Evolutionary conservation across 2,888 invertebrate species (phyloP).

Genomic region (Girardia tigrina): DNA sequence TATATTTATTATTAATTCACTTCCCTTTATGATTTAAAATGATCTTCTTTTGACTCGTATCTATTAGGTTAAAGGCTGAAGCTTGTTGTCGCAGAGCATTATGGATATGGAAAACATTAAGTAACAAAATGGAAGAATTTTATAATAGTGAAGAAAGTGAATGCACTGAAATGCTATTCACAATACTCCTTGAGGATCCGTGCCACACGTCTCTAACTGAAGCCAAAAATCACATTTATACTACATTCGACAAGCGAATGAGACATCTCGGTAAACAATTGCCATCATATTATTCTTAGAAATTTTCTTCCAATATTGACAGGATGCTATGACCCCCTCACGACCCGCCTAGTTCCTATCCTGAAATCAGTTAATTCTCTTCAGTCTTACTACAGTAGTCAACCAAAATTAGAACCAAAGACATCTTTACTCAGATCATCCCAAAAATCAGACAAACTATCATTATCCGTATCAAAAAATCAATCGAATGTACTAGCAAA

Average conservation of each 20-base stretch:
- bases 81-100: constrained; percentile 1
- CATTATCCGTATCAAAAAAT: not conserved
- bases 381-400: not conserved
- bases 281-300: too few relatives aligned
- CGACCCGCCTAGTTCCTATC: not conserved
- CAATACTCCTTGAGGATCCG: not conserved
- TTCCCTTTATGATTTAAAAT: too few relatives aligned
- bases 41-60: not conserved
- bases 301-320: not conserved
- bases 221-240: not conserved
- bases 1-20: too few relatives aligned
- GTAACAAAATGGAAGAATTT: not conserved
- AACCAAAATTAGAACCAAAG: not conserved
- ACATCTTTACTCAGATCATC: not conserved
- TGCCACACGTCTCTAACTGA: not conserved
- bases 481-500: not conserved
- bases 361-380: not conserved
- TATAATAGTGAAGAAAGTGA: not conserved
- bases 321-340: not conserved
- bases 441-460: not conserved
- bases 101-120: not conserved
- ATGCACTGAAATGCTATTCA: not conserved
- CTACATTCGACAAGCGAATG: not conserved
- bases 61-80: not conserved
- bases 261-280: not conserved